Conservation (phyloP, 2,113 vertebrate species). For the Clupea harengus region DNA sequence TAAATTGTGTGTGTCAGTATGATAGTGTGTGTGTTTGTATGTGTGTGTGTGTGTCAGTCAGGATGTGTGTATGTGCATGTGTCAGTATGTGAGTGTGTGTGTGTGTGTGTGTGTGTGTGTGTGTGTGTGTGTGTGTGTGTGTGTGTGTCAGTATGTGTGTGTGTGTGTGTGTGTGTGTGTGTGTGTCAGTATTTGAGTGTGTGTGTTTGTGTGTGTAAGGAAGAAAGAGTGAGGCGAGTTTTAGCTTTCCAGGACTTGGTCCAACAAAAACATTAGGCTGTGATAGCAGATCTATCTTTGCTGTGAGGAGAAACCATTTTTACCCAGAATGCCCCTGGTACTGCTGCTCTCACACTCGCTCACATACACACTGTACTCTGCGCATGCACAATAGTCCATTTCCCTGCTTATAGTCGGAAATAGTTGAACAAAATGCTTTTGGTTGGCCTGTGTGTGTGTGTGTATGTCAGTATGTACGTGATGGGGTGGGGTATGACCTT, state of each 20-base stretch:
- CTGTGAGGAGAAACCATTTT: conserved; percentile 11
- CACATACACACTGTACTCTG: neutral
- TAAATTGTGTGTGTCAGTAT: neutral
- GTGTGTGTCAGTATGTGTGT: neutral
- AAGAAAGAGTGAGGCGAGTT: neutral
- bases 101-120: neutral
- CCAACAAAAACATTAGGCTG: conserved; percentile 5
- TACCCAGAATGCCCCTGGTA: neutral
- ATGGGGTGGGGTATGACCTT: neutral
- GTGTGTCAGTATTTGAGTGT: neutral
- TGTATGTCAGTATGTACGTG: neutral
- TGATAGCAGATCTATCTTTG: conserved; percentile 14
- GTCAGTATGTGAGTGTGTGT: neutral
- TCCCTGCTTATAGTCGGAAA: too few species aligned
- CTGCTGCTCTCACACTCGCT: neutral
- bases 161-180: neutral
- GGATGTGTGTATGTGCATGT: neutral
- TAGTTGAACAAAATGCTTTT: too few species aligned
- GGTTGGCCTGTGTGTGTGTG: neutral
- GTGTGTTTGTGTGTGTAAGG: neutral
- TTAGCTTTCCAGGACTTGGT: neutral
- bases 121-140: neutral
- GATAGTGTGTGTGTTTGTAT: neutral
- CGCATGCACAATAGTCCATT: neutral
- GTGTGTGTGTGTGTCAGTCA: neutral